These are phyloP conservation scores for Capricornis sumatraensis DNA, from an alignment of 2,113 vertebrate genomes.

Conservation along the genomic window DNA sequence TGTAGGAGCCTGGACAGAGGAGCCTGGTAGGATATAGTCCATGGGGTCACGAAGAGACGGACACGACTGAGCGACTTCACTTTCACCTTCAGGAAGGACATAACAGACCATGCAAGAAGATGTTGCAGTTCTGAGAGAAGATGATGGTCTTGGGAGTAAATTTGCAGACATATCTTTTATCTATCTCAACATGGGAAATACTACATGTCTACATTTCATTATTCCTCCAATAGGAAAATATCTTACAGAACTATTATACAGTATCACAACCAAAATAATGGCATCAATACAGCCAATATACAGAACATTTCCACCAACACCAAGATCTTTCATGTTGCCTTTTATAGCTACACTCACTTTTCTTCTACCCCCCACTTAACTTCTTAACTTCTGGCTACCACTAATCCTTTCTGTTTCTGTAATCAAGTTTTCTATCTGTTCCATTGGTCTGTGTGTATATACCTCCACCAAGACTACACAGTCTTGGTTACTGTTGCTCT, in stretches of 20 bases:
- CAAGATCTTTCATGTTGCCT: background rate
- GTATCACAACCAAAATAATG: background rate
- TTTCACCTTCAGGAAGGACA: background rate
- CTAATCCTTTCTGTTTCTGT: background rate
- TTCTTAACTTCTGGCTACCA: background rate
- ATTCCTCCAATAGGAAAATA: background rate
- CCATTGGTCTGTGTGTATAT: background rate
- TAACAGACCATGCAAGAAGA: background rate
- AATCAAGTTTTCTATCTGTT: background rate
- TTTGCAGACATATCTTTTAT: background rate
- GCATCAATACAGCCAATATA: background rate
- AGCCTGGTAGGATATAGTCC: too few relatives aligned
- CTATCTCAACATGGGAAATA: background rate
- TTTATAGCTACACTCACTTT: background rate
- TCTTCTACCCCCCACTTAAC: background rate
- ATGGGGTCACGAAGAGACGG: too few relatives aligned
- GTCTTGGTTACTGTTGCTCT: background rate
- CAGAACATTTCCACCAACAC: background rate
- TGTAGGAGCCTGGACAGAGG: too few relatives aligned
- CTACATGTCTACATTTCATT: background rate
- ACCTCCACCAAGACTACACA: background rate
- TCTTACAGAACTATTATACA: background rate
- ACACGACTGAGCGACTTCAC: too few relatives aligned
- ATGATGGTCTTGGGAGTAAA: background rate
- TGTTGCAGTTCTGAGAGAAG: background rate